These are phyloP conservation scores for Chrysolina haemoptera DNA, from an alignment of 2,888 invertebrate species.

Conservation along the genomic window DNA sequence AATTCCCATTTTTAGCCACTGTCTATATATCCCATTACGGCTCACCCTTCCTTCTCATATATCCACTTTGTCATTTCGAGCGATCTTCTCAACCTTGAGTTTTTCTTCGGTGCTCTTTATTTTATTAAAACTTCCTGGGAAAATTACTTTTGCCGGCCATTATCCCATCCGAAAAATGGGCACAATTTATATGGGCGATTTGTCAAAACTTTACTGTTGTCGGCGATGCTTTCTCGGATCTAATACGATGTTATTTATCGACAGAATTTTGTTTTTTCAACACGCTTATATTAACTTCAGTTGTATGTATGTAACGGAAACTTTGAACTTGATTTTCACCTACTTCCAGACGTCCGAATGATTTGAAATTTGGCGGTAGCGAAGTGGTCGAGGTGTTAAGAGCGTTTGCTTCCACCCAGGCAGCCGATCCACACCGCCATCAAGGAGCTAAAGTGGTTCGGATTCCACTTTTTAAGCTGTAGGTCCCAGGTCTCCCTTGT, in stretches of 20 bases:
- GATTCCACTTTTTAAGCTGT: too few relatives aligned
- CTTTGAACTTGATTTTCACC: too few relatives aligned
- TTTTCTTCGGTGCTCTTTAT: conserved; percentile 34
- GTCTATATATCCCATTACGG: not conserved
- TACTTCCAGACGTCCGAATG: too few relatives aligned
- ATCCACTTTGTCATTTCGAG: conserved; percentile 12
- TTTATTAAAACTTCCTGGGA: conserved; percentile 32
- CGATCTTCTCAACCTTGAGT: conserved; percentile 15
- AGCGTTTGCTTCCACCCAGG: too few relatives aligned
- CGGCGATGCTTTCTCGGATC: not conserved
- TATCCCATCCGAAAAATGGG: conserved; percentile 20
- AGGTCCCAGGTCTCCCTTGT: too few relatives aligned
- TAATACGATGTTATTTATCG: conserved; percentile 18
- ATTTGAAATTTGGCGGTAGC: too few relatives aligned
- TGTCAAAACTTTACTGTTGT: conserved; percentile 28
- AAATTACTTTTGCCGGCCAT: conserved; percentile 31
- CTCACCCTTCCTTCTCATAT: conserved; percentile 9
- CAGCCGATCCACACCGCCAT: too few relatives aligned
- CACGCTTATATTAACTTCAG: too few relatives aligned
- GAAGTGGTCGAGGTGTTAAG: too few relatives aligned
- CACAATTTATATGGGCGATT: conserved; percentile 32
- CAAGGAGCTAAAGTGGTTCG: too few relatives aligned
- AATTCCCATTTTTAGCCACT: not conserved
- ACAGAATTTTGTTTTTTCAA: not conserved
- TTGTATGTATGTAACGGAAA: too few relatives aligned